A percentile compares a stretch with the other conserved stretches of the same genome.
phyloP scores from a whole-genome alignment of 2,888 invertebrate genomes.

The Tholera decimalis region DNA sequence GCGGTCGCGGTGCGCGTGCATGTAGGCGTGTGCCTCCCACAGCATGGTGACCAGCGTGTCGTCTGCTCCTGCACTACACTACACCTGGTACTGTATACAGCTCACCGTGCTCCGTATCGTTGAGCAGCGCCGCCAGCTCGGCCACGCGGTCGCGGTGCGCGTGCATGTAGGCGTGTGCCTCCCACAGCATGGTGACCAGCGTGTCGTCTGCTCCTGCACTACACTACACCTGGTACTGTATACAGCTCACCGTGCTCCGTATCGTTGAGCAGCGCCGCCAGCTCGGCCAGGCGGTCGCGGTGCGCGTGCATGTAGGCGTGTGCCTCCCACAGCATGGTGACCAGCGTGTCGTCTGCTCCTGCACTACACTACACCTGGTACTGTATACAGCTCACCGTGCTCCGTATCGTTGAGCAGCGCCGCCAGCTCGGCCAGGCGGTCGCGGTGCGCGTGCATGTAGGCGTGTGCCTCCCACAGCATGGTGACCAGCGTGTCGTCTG shows the following conservation, averaged over 20 bases:
- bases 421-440: constrained; percentile 92
- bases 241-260: constrained; percentile 22
- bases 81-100: not conserved
- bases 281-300: constrained; percentile 90
- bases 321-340: constrained; percentile 97
- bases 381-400: constrained; percentile 16
- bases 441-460: constrained; percentile 93
- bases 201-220: constrained; percentile 86
- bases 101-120: constrained; percentile 24
- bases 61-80: constrained; percentile 82
- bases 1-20: constrained; percentile 92
- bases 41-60: constrained; percentile 95
- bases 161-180: constrained; percentile 96
- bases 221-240: not conserved
- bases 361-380: not conserved
- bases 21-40: constrained; percentile 97
- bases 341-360: constrained; percentile 92
- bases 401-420: constrained; percentile 80
- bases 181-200: constrained; percentile 97
- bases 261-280: constrained; percentile 89
- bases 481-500: constrained; percentile 93
- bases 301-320: constrained; percentile 95
- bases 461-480: constrained; percentile 98
- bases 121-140: constrained; percentile 92
- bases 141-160: constrained; percentile 91